Evolutionary conservation across 2,113 vertebrate genomes (phyloP).

Genomic region (Ctenodactylus gundi): DNA sequence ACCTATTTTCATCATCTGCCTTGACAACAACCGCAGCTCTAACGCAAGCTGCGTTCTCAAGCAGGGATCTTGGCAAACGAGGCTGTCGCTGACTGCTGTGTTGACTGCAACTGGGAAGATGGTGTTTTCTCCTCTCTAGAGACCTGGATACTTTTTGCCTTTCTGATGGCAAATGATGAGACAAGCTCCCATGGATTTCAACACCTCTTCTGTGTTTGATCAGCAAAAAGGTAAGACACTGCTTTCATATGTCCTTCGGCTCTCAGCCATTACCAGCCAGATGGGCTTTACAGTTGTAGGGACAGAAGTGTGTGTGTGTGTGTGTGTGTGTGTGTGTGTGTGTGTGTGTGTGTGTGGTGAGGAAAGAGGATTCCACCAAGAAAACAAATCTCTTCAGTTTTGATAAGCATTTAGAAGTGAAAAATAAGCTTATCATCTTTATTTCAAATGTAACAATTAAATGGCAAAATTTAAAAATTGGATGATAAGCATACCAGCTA

Average conservation of each 20-base stretch:
- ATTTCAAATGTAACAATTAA: too few relatives aligned
- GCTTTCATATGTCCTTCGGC: slow-evolving; percentile 27
- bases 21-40: slow-evolving; percentile 72
- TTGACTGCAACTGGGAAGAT: slow-evolving; percentile 52
- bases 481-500: background rate
- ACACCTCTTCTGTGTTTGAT: slow-evolving; percentile 89
- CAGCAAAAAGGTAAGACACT: slow-evolving; percentile 89
- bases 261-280: background rate
- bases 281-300: background rate
- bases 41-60: slow-evolving; percentile 65
- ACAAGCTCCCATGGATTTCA: slow-evolving; percentile 89
- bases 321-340: background rate
- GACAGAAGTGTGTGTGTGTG: background rate
- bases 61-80: slow-evolving; percentile 9
- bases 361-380: background rate
- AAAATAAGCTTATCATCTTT: background rate
- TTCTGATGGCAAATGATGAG: slow-evolving; percentile 72
- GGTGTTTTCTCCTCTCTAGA: slow-evolving; percentile 57
- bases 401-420: slow-evolving; percentile 15
- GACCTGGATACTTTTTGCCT: slow-evolving; percentile 67
- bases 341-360: background rate
- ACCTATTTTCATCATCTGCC: slow-evolving; percentile 36
- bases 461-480: slow-evolving; percentile 15
- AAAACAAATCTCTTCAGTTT: slow-evolving; percentile 28
- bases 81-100: slow-evolving; percentile 51